Base-by-base conservation (phyloP, 2,888 invertebrate species). In the Parascotia fuliginaria region DNA sequence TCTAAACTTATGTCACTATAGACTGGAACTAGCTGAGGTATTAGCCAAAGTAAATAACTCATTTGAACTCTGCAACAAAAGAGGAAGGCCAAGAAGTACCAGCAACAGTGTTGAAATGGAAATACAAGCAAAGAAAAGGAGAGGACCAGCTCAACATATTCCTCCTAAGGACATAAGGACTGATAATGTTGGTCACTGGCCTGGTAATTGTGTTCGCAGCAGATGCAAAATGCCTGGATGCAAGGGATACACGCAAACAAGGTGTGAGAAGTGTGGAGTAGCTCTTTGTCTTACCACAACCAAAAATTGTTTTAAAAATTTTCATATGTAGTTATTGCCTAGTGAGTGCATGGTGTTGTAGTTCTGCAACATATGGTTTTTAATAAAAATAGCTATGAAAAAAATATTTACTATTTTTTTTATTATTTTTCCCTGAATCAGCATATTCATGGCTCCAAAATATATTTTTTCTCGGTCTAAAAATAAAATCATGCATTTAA, bases 221-320 rank as follows among this genome's bases (percentile, higher is more conserved):
- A 69, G 72, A 50, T 72, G 70, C 63, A 75, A 75, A 64, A 64
- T 69, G 62, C 72, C 73, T 65, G 52, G 64, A 33, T 73, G 70
- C 53, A 73, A 65, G 61, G 71, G 65, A 65, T 70, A 66, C 55
- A 72, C 73, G 40, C 64, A 69, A 65, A 72, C 44, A 40, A 69
- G 42, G 63, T 75, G 68, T 70, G 71, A 69, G 65, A 74, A 71
- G 61, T 70, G 74, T 73, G 68, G 69, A 63, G 69, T 71, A 67
- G 59, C 64, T 42, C 60, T 74, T 60, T 73, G 70, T 51, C 55
- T 60, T 63, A 70, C 59, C 43, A 70, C 34, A 47, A 50, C 53
- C 39, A 73, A 62, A 36, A 24, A 6, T 24, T 24, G 5, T 24
- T 70, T 73, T 53, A 65, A 60, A 66, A 55, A 64, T 44, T 65